Evolutionary conservation across 1,140 invertebrate species (phyloP).

Genomic region (Drosophila navojoa): DNA sequence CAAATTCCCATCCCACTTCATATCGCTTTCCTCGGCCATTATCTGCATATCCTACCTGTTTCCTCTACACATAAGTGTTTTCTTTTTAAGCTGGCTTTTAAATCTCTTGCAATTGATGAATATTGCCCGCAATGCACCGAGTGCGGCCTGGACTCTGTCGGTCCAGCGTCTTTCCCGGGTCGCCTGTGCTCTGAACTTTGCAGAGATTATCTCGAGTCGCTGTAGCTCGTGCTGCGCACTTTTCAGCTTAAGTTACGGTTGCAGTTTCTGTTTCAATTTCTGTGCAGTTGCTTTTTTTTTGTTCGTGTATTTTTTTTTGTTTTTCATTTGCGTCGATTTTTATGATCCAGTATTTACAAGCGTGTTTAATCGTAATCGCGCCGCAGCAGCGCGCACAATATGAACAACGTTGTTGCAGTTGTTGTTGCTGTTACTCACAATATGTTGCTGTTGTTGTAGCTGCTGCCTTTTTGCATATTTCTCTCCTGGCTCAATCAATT

Average conservation of each 20-base stretch:
- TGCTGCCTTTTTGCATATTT: constrained; percentile 38
- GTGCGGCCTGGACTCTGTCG: not conserved
- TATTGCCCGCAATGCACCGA: constrained; percentile 7
- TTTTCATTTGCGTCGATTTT: constrained; percentile 28
- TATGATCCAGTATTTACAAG: constrained; percentile 74
- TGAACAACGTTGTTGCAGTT: constrained; percentile 32
- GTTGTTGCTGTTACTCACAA: constrained; percentile 17
- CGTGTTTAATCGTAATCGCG: constrained; percentile 77
- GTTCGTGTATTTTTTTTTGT: not conserved
- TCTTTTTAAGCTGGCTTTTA: not conserved
- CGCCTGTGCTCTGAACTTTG: constrained; percentile 50
- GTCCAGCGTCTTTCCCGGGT: constrained; percentile 63
- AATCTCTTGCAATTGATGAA: constrained; percentile 20
- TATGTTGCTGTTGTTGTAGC: constrained; percentile 17
- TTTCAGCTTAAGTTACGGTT: constrained; percentile 40
- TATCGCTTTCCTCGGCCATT: not conserved
- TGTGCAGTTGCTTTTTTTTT: constrained; percentile 7
- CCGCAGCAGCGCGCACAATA: constrained; percentile 50
- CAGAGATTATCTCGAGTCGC: constrained; percentile 15
- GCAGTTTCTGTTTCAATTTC: constrained; percentile 27
- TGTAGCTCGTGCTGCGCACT: constrained; percentile 43
- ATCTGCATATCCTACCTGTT: constrained; percentile 17
- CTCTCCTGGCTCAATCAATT: constrained; percentile 63
- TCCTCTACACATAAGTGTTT: constrained; percentile 1
- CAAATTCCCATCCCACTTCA: not conserved